These are phyloP conservation scores for Procambarus virginalis DNA, from an alignment of 1,140 invertebrate species.

Conservation along the genomic window DNA sequence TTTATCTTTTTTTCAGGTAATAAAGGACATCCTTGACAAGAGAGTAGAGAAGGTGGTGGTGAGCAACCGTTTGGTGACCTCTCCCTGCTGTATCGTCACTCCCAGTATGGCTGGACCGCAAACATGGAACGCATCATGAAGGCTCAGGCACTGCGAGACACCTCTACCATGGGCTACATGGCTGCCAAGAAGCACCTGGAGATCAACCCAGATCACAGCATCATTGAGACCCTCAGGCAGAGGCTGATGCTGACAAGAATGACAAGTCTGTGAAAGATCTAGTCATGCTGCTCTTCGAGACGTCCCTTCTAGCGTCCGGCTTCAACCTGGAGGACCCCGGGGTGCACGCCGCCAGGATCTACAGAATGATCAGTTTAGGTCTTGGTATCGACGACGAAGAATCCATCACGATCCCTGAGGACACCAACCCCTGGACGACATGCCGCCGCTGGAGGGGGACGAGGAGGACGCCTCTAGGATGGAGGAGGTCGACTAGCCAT, in stretches of 20 bases:
- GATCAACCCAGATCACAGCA: slow-evolving; percentile 97
- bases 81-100: slow-evolving; percentile 99
- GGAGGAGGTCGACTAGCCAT: slow-evolving; percentile 98
- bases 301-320: slow-evolving; percentile 92
- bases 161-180: slow-evolving; percentile 99
- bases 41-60: slow-evolving; percentile 98
- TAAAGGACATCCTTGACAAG: slow-evolving; percentile 98
- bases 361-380: slow-evolving; percentile 96
- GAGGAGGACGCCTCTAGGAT: slow-evolving; percentile 91
- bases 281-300: slow-evolving; percentile 93
- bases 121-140: slow-evolving; percentile 99
- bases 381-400: slow-evolving; percentile 98
- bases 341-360: slow-evolving; percentile 77
- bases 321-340: slow-evolving; percentile 91
- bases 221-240: slow-evolving; percentile 90
- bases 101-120: slow-evolving; percentile 99
- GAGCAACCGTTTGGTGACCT: slow-evolving; percentile 93
- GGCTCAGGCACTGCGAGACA: slow-evolving; percentile 94
- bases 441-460: slow-evolving; percentile 87
- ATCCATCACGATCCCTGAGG: slow-evolving; percentile 94
- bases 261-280: slow-evolving; percentile 97
- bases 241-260: slow-evolving; percentile 97
- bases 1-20: slow-evolving; percentile 88
- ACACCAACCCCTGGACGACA: slow-evolving; percentile 78
- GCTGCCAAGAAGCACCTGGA: slow-evolving; percentile 97